phyloP scores from a whole-genome alignment of 2,797 vertebrate species.

The Danio aesculapii region DNA sequence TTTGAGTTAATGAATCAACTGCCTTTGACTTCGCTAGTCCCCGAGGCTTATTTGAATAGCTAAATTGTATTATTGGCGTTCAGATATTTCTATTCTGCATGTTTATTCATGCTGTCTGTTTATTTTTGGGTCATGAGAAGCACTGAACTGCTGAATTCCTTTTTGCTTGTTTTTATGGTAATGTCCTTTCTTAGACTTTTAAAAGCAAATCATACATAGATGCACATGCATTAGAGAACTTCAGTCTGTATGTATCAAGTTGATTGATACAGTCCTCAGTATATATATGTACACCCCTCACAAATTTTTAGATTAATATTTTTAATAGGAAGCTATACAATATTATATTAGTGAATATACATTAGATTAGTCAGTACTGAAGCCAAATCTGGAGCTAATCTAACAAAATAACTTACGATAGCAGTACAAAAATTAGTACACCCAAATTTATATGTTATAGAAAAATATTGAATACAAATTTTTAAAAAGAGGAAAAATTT shows the following conservation, averaged over 20 bases:
- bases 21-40: neutral
- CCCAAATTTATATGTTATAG: too few species aligned
- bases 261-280: neutral
- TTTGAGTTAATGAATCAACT: neutral
- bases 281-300: too few species aligned
- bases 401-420: too few species aligned
- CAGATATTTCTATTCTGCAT: neutral
- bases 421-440: too few species aligned
- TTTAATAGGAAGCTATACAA: too few species aligned
- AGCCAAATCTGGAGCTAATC: too few species aligned
- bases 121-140: neutral
- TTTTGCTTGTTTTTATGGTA: slow-evolving; percentile 62
- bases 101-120: neutral
- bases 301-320: too few species aligned
- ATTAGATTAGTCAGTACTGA: too few species aligned
- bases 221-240: slow-evolving; percentile 5
- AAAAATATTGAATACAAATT: too few species aligned
- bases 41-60: neutral
- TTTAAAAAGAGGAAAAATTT: too few species aligned
- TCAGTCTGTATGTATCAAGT: neutral
- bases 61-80: neutral
- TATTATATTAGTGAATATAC: too few species aligned
- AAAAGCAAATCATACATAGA: neutral
- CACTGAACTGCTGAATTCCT: slow-evolving; percentile 60
- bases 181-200: slow-evolving; percentile 69